These are phyloP conservation scores for Caenorhabditis parvicauda DNA, from an alignment of 2,888 invertebrate genomes.

Conservation along the genomic window DNA sequence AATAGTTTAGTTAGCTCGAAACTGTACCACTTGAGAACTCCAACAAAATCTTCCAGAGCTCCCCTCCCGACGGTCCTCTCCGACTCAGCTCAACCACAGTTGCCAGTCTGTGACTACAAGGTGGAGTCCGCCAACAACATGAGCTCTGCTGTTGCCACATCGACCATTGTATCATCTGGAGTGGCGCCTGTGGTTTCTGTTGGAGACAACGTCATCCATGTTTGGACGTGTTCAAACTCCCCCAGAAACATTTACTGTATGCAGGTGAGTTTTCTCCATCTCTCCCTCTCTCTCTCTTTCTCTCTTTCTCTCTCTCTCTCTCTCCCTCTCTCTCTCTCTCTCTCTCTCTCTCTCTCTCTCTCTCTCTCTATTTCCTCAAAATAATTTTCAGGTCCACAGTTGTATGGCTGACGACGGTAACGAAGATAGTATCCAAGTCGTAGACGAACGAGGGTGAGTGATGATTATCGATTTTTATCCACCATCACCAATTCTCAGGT, in stretches of 20 bases:
- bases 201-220: slow-evolving; percentile 22
- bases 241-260: slow-evolving; percentile 27
- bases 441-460: slow-evolving; percentile 14
- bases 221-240: slow-evolving; percentile 25
- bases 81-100: slow-evolving; percentile 12
- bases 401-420: slow-evolving; percentile 24
- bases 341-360: neutral
- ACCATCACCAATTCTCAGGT: neutral
- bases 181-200: slow-evolving; percentile 16
- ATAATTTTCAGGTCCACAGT: slow-evolving; percentile 11
- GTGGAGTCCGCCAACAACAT: slow-evolving; percentile 14
- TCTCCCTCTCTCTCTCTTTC: neutral
- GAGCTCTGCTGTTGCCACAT: slow-evolving; percentile 16
- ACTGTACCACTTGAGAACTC: no score
- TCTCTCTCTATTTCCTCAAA: neutral
- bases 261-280: slow-evolving; percentile 6
- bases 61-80: slow-evolving; percentile 14
- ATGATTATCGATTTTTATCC: neutral
- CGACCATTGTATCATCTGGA: slow-evolving; percentile 12
- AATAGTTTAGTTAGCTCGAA: no score
- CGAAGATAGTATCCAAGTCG: slow-evolving; percentile 13
- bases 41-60: slow-evolving; percentile 5
- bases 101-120: slow-evolving; percentile 19
- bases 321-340: neutral
- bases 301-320: neutral